Base-by-base conservation (phyloP, 2,888 invertebrate species). In the Standfussiana lucernea region DNA sequence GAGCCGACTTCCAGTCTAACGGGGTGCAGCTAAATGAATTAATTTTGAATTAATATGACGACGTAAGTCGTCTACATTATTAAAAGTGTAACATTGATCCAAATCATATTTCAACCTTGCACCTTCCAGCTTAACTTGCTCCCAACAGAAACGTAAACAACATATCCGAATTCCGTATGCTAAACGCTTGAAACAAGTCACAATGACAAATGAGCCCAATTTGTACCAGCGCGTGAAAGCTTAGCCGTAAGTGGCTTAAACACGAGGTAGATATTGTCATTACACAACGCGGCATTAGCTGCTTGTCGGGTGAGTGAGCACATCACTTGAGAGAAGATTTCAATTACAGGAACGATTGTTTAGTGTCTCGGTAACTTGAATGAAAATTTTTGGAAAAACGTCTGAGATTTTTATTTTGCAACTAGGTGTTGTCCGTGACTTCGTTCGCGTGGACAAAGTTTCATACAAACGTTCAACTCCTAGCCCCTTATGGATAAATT, bases 141-240 rank as follows among this genome's bases (percentile, higher is more conserved):
- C n/a, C 42, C 21, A 3, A 45, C 75, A 37, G 15, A 37, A 37
- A 64, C 56, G 45, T 73, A 69, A 79, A 65, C 79, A 83, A 67
- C 59, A 80, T n/a, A 59, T 59, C 15, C 32, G 8, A 72, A 75
- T 67, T 59, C 15, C 32, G 8, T 70, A 75, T 67, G 47, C 10
- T 61, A 72, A 71, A 42, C 69, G 61, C 69, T 76, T 50, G 42
- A 62, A 66, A 66, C 78, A 68, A 80, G 82, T 77, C 74, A 73
- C 61, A 85, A 75, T 85, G 85, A 85, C 67, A 80, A 85, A 85
- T 85, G 80, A 59, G 35, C 72, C 70, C 71, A 77, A 85, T 85
- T 83, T 77, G 80, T 77, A n/a, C 11, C n/a, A 50, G 18, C 24
- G 74, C 67, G 66, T 72, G 77, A 75, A 80, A 71, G 74, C 85